phyloP scores from a whole-genome alignment of 2,797 vertebrate genomes.

The Pangasius macronema region DNA sequence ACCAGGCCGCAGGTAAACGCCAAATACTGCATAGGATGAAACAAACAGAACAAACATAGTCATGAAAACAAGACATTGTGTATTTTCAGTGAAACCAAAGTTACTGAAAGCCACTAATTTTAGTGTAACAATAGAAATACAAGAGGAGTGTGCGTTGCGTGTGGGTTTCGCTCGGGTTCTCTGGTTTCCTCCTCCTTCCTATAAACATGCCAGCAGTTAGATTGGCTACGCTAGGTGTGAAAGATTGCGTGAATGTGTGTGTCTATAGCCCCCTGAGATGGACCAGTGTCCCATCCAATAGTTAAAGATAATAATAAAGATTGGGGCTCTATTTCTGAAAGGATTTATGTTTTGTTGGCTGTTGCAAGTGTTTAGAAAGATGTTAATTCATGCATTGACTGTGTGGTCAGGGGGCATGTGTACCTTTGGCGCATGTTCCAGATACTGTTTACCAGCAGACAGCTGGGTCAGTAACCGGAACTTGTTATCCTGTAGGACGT shows the following conservation, averaged over 20 bases:
- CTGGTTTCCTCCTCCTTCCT: not conserved
- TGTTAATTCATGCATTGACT: not conserved
- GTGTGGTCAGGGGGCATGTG: not conserved
- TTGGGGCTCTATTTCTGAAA: not conserved
- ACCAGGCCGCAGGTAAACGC: constrained; percentile 93
- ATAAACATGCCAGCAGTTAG: not conserved
- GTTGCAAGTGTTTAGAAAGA: not conserved
- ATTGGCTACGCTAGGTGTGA: not conserved
- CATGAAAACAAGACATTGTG: not conserved
- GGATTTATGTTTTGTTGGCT: not conserved
- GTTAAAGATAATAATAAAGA: not conserved
- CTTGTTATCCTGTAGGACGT: constrained; percentile 95
- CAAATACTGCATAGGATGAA: constrained; percentile 80
- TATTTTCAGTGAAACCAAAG: not conserved
- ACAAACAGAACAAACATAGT: not conserved
- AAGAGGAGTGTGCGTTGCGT: not conserved
- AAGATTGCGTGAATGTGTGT: not conserved
- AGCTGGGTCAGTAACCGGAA: constrained; percentile 89
- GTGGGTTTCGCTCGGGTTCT: not conserved
- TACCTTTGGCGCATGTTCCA: constrained; percentile 94
- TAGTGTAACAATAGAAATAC: not conserved
- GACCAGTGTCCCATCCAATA: not conserved
- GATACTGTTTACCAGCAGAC: constrained; percentile 90
- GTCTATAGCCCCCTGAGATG: not conserved
- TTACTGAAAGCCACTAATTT: not conserved